Base-by-base conservation (phyloP, 2,113 vertebrate species). In the Atractosteus spatula region DNA sequence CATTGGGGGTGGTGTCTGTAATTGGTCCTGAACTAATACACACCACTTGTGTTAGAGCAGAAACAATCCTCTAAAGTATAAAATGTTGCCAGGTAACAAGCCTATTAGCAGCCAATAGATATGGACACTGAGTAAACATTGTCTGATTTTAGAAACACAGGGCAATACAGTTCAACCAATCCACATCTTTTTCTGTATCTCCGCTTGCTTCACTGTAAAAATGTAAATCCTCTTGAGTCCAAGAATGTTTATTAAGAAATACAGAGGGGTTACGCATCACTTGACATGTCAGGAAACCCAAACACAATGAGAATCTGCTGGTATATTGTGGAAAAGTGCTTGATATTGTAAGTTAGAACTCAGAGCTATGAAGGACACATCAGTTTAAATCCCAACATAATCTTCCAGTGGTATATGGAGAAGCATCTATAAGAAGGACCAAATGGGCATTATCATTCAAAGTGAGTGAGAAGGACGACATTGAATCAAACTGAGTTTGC, bases 31-130 rank as follows among this genome's bases (percentile, higher is more conserved):
- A 74, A 70, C 47, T 70, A 70, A 74, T 70, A 69, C 59, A 70
- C 55, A 59, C 47, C 73, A 69, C 67, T 69, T 74, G 41, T 69
- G 73, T 44, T 74, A 64, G 69, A 7, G 57, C 57, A 59, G 12
- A 16, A 14, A 59, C 57, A 56, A 74, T 74, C 51, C 61, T 70
- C 51, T 65, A 69, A 69, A 62, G 61, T 69, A 62, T 64, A 64
- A 69, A 69, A 65, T 74, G 67, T 74, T 74, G 67, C 73, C 73
- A 69, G 67, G 73, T 74, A 74, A 74, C 73, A 69, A 56, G 66
- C 51, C 73, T 69, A 69, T 65, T 74, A 74, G 67, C 66, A 74
- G 51, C 68, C 59, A 70, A 70, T 41, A 74, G 73, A 63, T 69
- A 74, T 55, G 61, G 73, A 69, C 61, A 64, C 73, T 57, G 61